Percentiles rank a stretch among this genome's conserved stretches.
phyloP scores from a whole-genome alignment of 2,888 invertebrate genomes.

The Harpagoxenus sublaevis region DNA sequence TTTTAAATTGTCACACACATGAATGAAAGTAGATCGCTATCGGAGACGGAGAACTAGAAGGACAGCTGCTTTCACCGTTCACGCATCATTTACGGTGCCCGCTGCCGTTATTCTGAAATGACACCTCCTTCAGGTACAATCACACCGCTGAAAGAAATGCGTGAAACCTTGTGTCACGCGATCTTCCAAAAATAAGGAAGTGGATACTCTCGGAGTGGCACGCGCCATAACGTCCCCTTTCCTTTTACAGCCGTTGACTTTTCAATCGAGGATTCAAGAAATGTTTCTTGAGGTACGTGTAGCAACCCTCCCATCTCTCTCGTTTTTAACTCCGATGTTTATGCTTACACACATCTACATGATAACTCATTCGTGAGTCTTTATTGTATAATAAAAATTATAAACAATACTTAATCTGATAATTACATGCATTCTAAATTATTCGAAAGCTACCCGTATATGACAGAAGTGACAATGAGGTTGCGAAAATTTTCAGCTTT shows the following conservation, averaged over 20 bases:
- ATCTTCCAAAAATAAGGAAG: conserved; percentile 68
- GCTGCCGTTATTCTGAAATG: conserved; percentile 63
- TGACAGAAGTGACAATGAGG: not conserved
- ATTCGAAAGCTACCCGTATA: conserved; percentile 7
- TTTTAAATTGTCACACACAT: conserved; percentile 15
- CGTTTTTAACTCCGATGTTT: not conserved
- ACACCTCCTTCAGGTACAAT: conserved; percentile 63
- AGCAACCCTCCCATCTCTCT: not conserved
- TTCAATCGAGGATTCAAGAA: conserved; percentile 47
- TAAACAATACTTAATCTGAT: not conserved
- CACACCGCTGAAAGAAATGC: conserved; percentile 68
- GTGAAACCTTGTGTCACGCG: conserved; percentile 62
- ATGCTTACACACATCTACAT: not conserved
- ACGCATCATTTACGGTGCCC: conserved; percentile 76
- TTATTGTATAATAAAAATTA: not conserved
- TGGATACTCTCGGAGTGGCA: conserved; percentile 66
- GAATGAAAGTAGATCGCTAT: conserved; percentile 31
- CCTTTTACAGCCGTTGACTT: conserved; percentile 62
- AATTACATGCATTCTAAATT: not conserved
- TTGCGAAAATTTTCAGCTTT: not conserved
- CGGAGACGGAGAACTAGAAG: conserved; percentile 52
- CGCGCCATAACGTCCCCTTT: conserved; percentile 65
- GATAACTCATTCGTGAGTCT: not conserved
- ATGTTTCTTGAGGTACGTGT: not conserved
- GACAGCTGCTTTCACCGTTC: conserved; percentile 77